Base-by-base conservation (phyloP, 2,888 invertebrate genomes). In the Dryococelus australis region DNA sequence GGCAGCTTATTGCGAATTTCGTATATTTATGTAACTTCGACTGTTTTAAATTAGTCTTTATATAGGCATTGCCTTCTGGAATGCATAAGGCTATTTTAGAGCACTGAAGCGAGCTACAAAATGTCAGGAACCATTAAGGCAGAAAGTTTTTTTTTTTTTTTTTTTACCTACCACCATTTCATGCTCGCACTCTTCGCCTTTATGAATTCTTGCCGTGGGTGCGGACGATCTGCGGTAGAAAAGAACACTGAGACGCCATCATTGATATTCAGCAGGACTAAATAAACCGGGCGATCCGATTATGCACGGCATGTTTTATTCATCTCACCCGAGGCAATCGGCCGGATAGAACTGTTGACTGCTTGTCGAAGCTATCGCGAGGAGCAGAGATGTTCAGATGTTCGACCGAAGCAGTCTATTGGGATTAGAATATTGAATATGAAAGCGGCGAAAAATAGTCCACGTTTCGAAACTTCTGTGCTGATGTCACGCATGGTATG, bases 221-320 rank as follows among this genome's bases (percentile, higher is more conserved):
- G 16, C n/a, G 10, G 8, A n/a, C n/a, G 65, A 12, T 65, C 65
- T 65, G 20, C n/a, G 65, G 47, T 10, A 65, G 65, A 24, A 35
- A 65, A 65, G 65, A 65, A 65, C 65, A n/a, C 65, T 24, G 24
- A n/a, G 65, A 8, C 0, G 27, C 35, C 28, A 24, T 83, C 28
- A 24, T 83, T 27, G 83, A 43, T 27, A 83, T 83, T 83, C 83
- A 83, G 43, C 24, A 35, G 43, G 83, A 83, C 83, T 83, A 83
- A 83, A 83, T 83, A 83, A 83, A 83, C 83, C 16, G 13, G 16
- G 20, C 83, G 43, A 83, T 83, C 83, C 28, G 83, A 83, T 83
- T 83, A 83, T 83, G 20, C 83, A 16, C 9, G 28, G 8, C 83
- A 83, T 83, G 35, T 83, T 83, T 83, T 83, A 83, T 83, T 83